Percentiles rank a stretch among this genome's conserved stretches.
Conservation (phyloP, 2,888 invertebrate genomes). For the Lobophora halterata region DNA sequence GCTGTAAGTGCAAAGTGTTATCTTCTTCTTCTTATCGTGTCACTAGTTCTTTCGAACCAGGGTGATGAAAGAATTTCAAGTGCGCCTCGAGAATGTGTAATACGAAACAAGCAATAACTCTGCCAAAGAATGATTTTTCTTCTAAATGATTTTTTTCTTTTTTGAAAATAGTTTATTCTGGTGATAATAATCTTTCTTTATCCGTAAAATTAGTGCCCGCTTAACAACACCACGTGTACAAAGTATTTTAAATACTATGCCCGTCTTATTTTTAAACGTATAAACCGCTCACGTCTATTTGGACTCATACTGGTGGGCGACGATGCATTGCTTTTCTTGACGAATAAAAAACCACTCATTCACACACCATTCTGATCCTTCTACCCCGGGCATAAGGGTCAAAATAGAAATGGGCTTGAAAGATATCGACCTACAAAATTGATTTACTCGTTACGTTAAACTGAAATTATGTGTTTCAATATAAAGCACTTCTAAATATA, state of each 20-base stretch:
- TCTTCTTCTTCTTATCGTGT: too few relatives aligned
- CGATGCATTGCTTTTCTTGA: constrained; percentile 49
- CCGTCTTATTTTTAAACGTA: constrained; percentile 40
- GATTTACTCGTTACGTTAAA: constrained; percentile 30
- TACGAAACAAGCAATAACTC: too few relatives aligned
- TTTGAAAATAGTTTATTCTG: too few relatives aligned
- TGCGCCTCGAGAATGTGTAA: too few relatives aligned
- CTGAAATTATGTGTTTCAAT: constrained; percentile 32
- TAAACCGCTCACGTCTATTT: constrained; percentile 32
- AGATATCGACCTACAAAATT: constrained; percentile 29
- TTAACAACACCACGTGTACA: constrained; percentile 5
- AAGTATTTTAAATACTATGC: constrained; percentile 29
- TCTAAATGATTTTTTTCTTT: too few relatives aligned
- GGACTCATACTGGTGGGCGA: constrained; percentile 38
- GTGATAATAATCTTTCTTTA: too few relatives aligned
- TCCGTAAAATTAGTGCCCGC: neutral
- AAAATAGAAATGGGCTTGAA: neutral
- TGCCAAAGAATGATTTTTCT: too few relatives aligned
- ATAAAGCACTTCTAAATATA: constrained; percentile 31
- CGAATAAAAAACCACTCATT: constrained; percentile 38
- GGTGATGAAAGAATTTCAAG: too few relatives aligned
- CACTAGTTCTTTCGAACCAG: too few relatives aligned
- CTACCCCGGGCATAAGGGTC: neutral
- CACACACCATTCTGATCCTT: constrained; percentile 29
- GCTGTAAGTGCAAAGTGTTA: too few relatives aligned